phyloP scores from a whole-genome alignment of 2,113 vertebrate species.

The Gopherus flavomarginatus region DNA sequence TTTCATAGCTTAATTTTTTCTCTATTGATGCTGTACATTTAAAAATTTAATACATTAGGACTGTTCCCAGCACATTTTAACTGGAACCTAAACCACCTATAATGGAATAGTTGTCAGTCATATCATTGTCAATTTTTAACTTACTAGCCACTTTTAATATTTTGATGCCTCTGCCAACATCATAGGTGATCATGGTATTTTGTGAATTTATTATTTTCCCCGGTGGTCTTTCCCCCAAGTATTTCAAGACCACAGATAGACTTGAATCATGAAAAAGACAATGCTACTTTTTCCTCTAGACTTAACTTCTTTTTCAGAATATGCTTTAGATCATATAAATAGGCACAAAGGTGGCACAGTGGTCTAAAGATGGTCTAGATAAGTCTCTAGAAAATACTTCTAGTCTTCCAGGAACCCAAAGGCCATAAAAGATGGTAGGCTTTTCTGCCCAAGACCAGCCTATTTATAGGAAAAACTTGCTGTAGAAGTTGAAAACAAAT shows the following conservation, averaged over 20 bases:
- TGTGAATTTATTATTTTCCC: neutral
- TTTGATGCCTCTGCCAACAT: neutral
- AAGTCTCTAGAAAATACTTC: neutral
- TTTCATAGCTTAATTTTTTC: neutral
- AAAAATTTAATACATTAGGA: neutral
- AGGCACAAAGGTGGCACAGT: neutral
- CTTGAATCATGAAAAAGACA: neutral
- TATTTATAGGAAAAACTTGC: neutral
- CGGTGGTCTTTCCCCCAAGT: neutral
- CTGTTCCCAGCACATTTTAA: neutral
- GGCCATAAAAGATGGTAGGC: neutral
- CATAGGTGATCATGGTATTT: neutral
- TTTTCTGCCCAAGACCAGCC: neutral
- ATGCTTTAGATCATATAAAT: neutral
- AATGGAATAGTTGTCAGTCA: neutral
- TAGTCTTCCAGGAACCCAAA: neutral
- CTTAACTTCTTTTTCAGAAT: neutral
- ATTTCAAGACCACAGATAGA: neutral
- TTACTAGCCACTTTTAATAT: neutral
- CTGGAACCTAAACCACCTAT: neutral
- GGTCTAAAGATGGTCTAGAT: neutral
- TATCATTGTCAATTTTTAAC: neutral
- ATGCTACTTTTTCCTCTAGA: no score
- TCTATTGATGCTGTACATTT: neutral
- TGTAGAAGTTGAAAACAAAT: neutral